These are phyloP conservation scores for Sussaba pulchella DNA, from an alignment of 2,888 invertebrate genomes.

Conservation along the genomic window DNA sequence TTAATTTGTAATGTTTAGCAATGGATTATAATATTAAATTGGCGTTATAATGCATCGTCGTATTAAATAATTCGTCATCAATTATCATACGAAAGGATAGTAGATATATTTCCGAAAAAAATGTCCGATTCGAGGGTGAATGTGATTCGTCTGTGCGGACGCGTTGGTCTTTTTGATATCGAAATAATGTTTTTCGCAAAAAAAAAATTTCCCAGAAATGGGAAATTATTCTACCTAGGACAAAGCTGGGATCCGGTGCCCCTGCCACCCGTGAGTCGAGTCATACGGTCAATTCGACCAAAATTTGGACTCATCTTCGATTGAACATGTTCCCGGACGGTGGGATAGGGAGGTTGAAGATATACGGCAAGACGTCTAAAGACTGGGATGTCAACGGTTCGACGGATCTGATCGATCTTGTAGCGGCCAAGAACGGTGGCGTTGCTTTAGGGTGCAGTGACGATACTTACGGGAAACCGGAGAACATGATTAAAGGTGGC, in stretches of 20 bases:
- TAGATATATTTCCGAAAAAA: too few relatives aligned
- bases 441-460: conserved; percentile 86
- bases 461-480: conserved; percentile 88
- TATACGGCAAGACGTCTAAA: conserved; percentile 85
- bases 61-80: too few relatives aligned
- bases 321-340: conserved; percentile 89
- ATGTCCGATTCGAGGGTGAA: too few relatives aligned
- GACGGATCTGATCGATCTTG: conserved; percentile 84
- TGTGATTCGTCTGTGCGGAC: too few relatives aligned
- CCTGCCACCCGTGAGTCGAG: conserved; percentile 87
- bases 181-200: too few relatives aligned
- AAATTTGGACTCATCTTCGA: conserved; percentile 87
- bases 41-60: too few relatives aligned
- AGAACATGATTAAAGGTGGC: conserved; percentile 86
- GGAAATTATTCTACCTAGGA: conserved; percentile 86
- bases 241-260: conserved; percentile 86
- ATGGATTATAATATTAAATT: too few relatives aligned
- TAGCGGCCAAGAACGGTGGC: conserved; percentile 86
- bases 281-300: conserved; percentile 84
- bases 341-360: conserved; percentile 87
- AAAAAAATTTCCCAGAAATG: conserved; percentile 84
- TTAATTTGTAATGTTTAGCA: too few relatives aligned
- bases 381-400: conserved; percentile 46
- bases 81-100: too few relatives aligned
- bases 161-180: too few relatives aligned